These are phyloP conservation scores for Pseudococcus longispinus DNA, from an alignment of 2,888 invertebrate genomes.

Conservation along the genomic window DNA sequence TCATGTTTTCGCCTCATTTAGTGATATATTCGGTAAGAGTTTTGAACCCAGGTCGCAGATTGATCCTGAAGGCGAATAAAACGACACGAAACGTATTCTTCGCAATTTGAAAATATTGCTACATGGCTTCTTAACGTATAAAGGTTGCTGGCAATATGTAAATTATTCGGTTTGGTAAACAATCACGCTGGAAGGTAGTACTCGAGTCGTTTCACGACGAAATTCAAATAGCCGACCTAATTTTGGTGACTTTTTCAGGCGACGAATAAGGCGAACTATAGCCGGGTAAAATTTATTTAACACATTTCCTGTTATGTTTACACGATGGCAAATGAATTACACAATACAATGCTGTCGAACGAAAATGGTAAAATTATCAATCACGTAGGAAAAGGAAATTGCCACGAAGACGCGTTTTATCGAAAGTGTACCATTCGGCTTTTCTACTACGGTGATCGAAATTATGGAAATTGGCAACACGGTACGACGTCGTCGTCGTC, in stretches of 20 bases:
- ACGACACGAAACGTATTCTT: neutral
- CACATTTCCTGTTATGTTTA: conserved; percentile 23
- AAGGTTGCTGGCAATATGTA: neutral
- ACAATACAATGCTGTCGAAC: conserved; percentile 30
- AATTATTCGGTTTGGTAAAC: neutral
- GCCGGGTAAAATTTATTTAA: conserved; percentile 3
- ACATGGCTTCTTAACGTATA: neutral
- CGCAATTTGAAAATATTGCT: neutral
- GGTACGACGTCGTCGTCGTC: neutral
- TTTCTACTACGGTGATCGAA: conserved; percentile 1
- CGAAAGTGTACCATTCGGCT: conserved; percentile 21
- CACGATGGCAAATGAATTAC: conserved; percentile 41
- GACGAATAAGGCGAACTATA: neutral
- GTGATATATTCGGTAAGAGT: neutral
- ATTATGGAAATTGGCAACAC: conserved; percentile 40
- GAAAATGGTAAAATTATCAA: conserved; percentile 30
- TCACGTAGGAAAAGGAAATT: conserved; percentile 22
- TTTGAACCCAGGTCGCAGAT: neutral
- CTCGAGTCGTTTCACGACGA: neutral
- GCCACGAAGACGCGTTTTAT: conserved; percentile 23
- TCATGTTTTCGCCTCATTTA: neutral
- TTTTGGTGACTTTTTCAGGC: conserved; percentile 6
- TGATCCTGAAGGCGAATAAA: neutral
- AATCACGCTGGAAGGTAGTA: neutral
- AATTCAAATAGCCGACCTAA: neutral